Evolutionary conservation across 2,113 vertebrate species (phyloP), one percentile per base, ranked within the genome.

Genomic region (Erinaceus europaeus): DNA sequence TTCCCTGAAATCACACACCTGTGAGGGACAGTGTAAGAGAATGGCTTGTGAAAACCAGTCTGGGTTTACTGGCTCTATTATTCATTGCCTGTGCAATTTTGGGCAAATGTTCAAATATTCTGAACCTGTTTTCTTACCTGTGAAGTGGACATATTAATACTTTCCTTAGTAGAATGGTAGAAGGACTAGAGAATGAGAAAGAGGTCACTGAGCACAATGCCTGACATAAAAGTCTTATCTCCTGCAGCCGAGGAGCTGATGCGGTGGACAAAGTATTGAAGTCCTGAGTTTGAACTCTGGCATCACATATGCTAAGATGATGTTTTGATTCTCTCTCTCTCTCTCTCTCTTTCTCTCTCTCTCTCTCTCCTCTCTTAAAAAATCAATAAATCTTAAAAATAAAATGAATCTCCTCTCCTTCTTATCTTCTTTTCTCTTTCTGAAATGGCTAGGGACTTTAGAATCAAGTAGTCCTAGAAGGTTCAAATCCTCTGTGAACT

Each of bases 61-160:
- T 40, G 67, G 53, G 29, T 46, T 2, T 20, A 44, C 52, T 38
- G 13, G 25, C 27, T 68, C 11, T 53, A 15, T 52, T 42, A 0
- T 18, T 71, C 34, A 36, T 23, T 32, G 27, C 20, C 48, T 50
- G 4, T 29, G 15, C 64, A 40, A 42, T 27, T 21, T 13, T 52
- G 40, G 36, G 44, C 6, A 81, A 46, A 34, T 18, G 20, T 3
- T 40, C 34, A 5, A 7, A n/a, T 6, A 42, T 4, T 4, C 40
- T 52, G 59, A 76, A 38, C 57, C 73, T 89, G 6, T 73, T 75
- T 91, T 72, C 42, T 72, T 48, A 77, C 32, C 72, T 77, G 46
- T 59, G 53, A 82, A 77, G 44, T 92, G 62, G 62, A 36, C 2
- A 17, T 36, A n/a, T 42, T 25, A 34, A 5, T 23, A 5, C 0